Conservation (phyloP, 2,797 vertebrate species). For the Chromis chromis region DNA sequence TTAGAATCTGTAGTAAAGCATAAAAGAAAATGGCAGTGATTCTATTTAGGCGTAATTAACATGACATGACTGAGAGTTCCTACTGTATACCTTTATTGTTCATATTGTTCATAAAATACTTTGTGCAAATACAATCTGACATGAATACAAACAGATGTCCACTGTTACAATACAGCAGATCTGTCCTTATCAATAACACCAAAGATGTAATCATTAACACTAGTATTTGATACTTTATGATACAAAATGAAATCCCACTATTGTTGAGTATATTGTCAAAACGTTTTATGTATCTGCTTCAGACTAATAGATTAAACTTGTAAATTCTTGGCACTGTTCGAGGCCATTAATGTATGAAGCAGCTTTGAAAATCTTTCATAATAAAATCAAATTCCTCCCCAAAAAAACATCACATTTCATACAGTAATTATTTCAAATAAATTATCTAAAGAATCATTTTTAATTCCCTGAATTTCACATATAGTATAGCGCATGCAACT, state of each 20-base stretch:
- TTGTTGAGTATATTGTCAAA: conserved; percentile 24
- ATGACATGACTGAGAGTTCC: neutral
- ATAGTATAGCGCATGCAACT: conserved; percentile 58
- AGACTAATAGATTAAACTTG: neutral
- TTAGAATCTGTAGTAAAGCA: neutral
- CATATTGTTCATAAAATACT: conserved; percentile 70
- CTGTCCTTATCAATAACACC: conserved; percentile 31
- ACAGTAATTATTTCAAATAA: conserved; percentile 21
- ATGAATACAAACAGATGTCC: conserved; percentile 40
- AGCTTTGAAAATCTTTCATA: conserved; percentile 22
- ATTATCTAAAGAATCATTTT: conserved; percentile 27
- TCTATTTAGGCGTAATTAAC: neutral
- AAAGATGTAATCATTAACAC: conserved; percentile 37
- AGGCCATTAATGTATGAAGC: conserved; percentile 46
- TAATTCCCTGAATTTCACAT: conserved; percentile 66
- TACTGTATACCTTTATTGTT: conserved; percentile 65
- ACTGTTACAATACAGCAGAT: conserved; percentile 35
- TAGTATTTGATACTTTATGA: conserved; percentile 23
- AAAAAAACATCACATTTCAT: conserved; percentile 6
- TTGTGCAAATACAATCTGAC: conserved; percentile 47
- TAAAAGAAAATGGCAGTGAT: neutral
- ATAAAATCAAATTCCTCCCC: conserved; percentile 12
- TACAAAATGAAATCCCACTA: conserved; percentile 36
- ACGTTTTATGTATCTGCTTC: neutral
- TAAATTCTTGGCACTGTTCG: conserved; percentile 58